Evolutionary conservation across 2,888 invertebrate species (phyloP).

Genomic region (Piscicola geometra): DNA sequence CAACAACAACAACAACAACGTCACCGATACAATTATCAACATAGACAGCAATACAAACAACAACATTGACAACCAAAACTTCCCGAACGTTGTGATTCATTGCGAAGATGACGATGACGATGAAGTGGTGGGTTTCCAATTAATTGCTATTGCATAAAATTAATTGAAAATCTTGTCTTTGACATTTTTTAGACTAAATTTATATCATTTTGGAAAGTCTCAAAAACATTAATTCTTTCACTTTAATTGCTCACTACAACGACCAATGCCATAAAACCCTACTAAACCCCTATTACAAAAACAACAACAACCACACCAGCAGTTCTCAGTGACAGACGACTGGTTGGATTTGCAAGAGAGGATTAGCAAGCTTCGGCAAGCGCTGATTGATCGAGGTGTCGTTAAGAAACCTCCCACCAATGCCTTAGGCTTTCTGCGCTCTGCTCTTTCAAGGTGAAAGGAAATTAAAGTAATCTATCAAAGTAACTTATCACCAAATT

Average conservation of each 20-base stretch:
- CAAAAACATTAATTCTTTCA: too few species aligned
- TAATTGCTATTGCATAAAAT: too few species aligned
- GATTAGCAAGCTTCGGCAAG: constrained; percentile 64
- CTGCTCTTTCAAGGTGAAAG: constrained; percentile 78
- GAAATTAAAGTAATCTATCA: constrained; percentile 30
- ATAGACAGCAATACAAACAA: constrained; percentile 52
- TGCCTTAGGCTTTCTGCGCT: constrained; percentile 77
- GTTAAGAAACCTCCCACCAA: constrained; percentile 75
- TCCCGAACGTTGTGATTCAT: constrained; percentile 80
- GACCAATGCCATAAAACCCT: too few species aligned
- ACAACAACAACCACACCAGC: too few species aligned
- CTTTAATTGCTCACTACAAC: too few species aligned
- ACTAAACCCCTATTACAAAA: too few species aligned
- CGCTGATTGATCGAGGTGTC: constrained; percentile 75
- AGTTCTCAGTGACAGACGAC: constrained; percentile 66
- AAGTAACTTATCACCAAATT: not conserved
- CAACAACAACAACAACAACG: not conserved
- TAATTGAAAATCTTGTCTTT: too few species aligned
- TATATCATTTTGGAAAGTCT: too few species aligned
- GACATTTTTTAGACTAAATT: too few species aligned
- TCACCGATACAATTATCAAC: not conserved
- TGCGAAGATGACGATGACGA: not conserved
- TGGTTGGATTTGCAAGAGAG: constrained; percentile 80
- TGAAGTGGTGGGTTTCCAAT: not conserved
- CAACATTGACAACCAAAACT: constrained; percentile 55